phyloP scores from a whole-genome alignment of 1,140 invertebrate species.

The Diabrotica virgifera region DNA sequence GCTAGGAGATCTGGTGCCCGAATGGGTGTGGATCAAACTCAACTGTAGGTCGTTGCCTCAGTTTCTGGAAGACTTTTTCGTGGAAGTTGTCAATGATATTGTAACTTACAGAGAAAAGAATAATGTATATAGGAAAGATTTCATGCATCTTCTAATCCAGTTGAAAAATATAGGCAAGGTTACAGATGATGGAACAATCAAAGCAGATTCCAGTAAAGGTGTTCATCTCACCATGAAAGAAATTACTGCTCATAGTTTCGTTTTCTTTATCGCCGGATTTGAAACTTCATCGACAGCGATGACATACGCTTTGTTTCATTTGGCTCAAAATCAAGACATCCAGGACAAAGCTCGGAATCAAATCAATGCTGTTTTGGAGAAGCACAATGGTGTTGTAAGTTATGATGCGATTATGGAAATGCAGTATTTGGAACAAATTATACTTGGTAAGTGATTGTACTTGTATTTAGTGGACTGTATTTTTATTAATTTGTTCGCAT shows the following conservation, averaged over 20 bases:
- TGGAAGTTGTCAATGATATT: conserved; percentile 21
- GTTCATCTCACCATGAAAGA: conserved; percentile 44
- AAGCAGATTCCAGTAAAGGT: background rate
- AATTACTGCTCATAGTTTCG: conserved; percentile 55
- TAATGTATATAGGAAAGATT: conserved; percentile 26
- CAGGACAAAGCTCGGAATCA: conserved; percentile 57
- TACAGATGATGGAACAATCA: background rate
- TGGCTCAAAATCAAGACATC: conserved; percentile 56
- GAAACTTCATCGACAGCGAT: conserved; percentile 59
- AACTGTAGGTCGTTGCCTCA: too few relatives aligned
- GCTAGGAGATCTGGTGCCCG: too few relatives aligned
- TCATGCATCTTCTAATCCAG: conserved; percentile 18
- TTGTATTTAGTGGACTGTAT: too few relatives aligned
- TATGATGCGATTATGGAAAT: conserved; percentile 48
- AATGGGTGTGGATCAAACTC: too few relatives aligned
- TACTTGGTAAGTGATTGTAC: conserved; percentile 41
- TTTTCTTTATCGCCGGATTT: conserved; percentile 63
- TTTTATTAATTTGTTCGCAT: too few relatives aligned
- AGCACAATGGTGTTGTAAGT: conserved; percentile 33
- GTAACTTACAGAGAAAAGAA: conserved; percentile 48
- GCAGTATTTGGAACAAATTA: conserved; percentile 50
- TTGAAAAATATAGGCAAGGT: conserved; percentile 13
- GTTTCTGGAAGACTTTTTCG: conserved; percentile 47
- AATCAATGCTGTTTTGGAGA: conserved; percentile 46
- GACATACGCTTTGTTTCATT: conserved; percentile 54